A percentile compares a stretch with the other conserved stretches of the same genome.
Conservation (phyloP, 2,797 vertebrate species). For the Tokudaia tokunoshimensis region DNA sequence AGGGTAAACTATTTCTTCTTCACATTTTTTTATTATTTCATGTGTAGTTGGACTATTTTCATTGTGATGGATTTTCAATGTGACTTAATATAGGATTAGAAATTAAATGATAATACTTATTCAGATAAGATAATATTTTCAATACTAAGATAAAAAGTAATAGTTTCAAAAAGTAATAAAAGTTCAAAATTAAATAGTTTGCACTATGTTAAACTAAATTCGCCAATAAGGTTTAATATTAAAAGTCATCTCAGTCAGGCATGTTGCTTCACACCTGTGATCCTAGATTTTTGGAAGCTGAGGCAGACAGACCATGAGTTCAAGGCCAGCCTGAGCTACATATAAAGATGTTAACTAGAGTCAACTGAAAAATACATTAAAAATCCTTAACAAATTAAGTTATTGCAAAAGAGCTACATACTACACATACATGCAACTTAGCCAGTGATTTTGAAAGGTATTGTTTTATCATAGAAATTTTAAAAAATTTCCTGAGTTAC, state of each 20-base stretch:
- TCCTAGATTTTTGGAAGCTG: background rate
- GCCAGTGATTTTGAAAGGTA: conserved; percentile 66
- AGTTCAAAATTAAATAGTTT: conserved; percentile 80
- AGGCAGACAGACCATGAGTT: background rate
- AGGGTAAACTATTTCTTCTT: background rate
- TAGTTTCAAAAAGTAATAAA: conserved; percentile 59
- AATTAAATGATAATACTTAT: conserved; percentile 51
- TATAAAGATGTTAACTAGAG: background rate
- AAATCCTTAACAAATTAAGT: conserved; percentile 81
- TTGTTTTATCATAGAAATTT: conserved; percentile 44
- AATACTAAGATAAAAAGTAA: conserved; percentile 69
- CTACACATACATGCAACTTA: conserved; percentile 60
- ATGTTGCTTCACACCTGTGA: background rate
- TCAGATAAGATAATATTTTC: conserved; percentile 60
- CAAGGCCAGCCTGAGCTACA: background rate
- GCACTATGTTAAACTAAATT: conserved; percentile 73
- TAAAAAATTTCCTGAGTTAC: background rate
- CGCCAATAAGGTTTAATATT: conserved; percentile 79
- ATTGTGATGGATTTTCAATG: background rate
- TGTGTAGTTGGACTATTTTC: background rate
- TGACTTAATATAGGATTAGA: conserved; percentile 13
- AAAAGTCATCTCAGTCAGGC: conserved; percentile 74
- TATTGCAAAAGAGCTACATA: conserved; percentile 79
- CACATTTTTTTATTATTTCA: background rate
- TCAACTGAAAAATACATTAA: conserved; percentile 54